Base-by-base conservation (phyloP, 2,113 vertebrate genomes). In the Otis tarda region DNA sequence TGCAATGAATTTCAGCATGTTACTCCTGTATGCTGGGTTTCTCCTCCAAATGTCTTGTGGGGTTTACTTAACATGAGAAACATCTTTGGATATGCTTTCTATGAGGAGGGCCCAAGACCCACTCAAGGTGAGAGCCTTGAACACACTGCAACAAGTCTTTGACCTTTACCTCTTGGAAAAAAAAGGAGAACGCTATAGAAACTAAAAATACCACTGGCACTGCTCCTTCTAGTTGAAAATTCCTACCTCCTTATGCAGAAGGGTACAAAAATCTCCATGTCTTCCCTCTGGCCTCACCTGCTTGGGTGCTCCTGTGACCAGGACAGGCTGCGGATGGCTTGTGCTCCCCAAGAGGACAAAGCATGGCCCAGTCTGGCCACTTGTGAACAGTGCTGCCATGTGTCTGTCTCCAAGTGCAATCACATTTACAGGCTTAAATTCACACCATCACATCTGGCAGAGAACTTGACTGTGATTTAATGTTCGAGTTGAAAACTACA, bases 261-360 rank as follows among this genome's bases (percentile, higher is more conserved):
- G 18, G 7, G 3, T 53, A 7, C 37, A 41, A 33, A 75, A 80
- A 11, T n/a, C 37, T 56, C 33, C 27, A 20, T 3, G 7, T 37
- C 18, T 81, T 60, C 28, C 30, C 14, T 45, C 19, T 27, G 35
- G n/a, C 55, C 55, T 85, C 0, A 0, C 14, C 33, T 56, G 17
- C 28, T 43, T 0, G 0, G 10, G 8, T 25, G 49, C 13, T 63
- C 6, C 8, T 4, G 28, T 61, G 59, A 64, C 3, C n/a, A 63
- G 53, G n/a, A 22, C 13, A 31, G 23, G 20, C 4, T 39, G n/a
- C 3, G 1, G 31, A 18, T 53, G 67, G 41, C 33, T 60, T 60
- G 25, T 28, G 22, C 24, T 52, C 12, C 21, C 13, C 31, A 50
- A 52, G 13, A 83, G 17, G 18, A 33, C 17, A 60, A 37, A 93